Conservation (phyloP, 2,888 invertebrate species). For the Cryptus armator region DNA sequence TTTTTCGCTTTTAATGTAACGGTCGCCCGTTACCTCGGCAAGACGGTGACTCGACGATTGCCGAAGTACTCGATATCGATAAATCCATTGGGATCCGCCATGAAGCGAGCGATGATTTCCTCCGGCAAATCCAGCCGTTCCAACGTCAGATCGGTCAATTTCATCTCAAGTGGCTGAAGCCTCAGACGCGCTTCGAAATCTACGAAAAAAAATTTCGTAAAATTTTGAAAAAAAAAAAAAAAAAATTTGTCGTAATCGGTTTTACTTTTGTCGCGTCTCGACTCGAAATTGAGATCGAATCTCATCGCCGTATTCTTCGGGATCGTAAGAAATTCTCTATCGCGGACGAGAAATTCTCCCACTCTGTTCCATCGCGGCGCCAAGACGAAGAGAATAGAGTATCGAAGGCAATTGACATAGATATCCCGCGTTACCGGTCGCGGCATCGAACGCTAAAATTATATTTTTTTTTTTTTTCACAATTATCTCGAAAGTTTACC, state of each 20-base stretch:
- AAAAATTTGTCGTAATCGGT: background rate
- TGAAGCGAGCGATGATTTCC: slow-evolving; percentile 72
- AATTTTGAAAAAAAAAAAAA: slow-evolving; percentile 17
- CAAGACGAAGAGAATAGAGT: slow-evolving; percentile 79
- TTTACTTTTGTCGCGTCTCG: slow-evolving; percentile 67
- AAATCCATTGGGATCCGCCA: slow-evolving; percentile 72
- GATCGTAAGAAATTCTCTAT: slow-evolving; percentile 76
- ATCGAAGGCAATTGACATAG: slow-evolving; percentile 80
- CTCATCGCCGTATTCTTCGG: slow-evolving; percentile 73
- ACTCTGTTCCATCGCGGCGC: slow-evolving; percentile 82
- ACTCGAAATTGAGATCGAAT: slow-evolving; percentile 72
- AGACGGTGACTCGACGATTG: slow-evolving; percentile 75
- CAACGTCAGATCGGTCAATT: slow-evolving; percentile 73
- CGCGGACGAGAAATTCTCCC: slow-evolving; percentile 75
- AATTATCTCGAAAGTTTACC: background rate
- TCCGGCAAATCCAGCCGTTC: slow-evolving; percentile 71
- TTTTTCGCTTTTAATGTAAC: slow-evolving; percentile 1
- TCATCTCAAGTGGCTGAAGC: slow-evolving; percentile 71
- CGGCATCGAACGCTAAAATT: slow-evolving; percentile 71
- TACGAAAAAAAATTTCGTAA: slow-evolving; percentile 59
- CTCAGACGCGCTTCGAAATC: slow-evolving; percentile 68
- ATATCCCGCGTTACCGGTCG: slow-evolving; percentile 73
- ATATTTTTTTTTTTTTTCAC: slow-evolving; percentile 16
- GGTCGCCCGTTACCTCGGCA: slow-evolving; percentile 79
- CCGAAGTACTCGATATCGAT: slow-evolving; percentile 71